Evolutionary conservation across 2,797 vertebrate species (phyloP).

Genomic region (Merluccius polli): DNA sequence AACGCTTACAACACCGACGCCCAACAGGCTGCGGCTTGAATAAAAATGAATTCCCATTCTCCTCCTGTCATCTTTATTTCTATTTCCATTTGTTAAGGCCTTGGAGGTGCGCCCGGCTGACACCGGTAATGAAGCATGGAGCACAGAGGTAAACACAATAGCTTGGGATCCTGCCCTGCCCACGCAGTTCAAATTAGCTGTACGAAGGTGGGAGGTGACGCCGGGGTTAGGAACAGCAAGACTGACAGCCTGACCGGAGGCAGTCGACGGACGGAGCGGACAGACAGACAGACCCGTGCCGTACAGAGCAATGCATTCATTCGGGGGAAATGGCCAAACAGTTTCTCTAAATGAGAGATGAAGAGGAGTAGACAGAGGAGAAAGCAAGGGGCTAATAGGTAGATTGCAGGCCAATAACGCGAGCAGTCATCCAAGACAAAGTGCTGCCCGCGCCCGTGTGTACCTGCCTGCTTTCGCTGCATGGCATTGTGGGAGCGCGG

Average conservation of each 20-base stretch:
- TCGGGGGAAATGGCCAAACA: background rate
- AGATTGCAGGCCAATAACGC: slow-evolving; percentile 73
- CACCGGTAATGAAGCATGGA: slow-evolving; percentile 27
- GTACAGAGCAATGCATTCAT: background rate
- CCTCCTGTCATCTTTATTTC: slow-evolving; percentile 8
- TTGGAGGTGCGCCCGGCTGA: slow-evolving; percentile 17
- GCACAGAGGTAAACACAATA: slow-evolving; percentile 27
- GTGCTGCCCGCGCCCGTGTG: slow-evolving; percentile 48
- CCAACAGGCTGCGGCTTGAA: background rate
- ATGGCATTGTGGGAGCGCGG: slow-evolving; percentile 64
- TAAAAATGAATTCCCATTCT: slow-evolving; percentile 15
- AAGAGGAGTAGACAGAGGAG: slow-evolving; percentile 51
- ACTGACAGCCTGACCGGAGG: background rate
- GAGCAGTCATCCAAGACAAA: slow-evolving; percentile 71
- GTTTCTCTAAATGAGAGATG: slow-evolving; percentile 14
- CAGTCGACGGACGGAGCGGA: slow-evolving; percentile 9
- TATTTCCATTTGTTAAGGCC: slow-evolving; percentile 15
- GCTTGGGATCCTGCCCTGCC: slow-evolving; percentile 23
- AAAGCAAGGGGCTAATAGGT: slow-evolving; percentile 68
- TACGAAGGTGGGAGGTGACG: background rate
- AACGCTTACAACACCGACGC: background rate
- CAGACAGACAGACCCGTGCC: slow-evolving; percentile 10
- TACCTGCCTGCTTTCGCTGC: slow-evolving; percentile 61
- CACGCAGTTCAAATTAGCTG: slow-evolving; percentile 19
- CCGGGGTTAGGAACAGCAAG: background rate